These are phyloP conservation scores for Elaphurus davidianus DNA, from an alignment of 2,113 vertebrate genomes.

Conservation along the genomic window DNA sequence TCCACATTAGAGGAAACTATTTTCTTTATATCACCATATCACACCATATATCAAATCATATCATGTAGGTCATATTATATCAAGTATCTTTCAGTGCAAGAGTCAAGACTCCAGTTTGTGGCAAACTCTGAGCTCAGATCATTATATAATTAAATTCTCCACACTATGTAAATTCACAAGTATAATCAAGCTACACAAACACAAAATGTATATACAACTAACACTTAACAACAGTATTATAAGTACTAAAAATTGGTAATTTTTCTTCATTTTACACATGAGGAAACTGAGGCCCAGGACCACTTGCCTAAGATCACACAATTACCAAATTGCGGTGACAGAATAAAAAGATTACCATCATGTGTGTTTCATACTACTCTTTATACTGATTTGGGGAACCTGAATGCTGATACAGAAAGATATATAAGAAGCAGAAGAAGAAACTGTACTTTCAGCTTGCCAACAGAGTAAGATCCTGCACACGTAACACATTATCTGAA, in stretches of 20 bases:
- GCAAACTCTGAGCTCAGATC: neutral
- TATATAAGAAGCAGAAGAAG: neutral
- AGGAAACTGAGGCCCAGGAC: neutral
- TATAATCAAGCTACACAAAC: neutral
- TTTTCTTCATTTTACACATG: neutral
- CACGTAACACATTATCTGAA: neutral
- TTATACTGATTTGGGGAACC: neutral
- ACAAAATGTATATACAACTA: neutral
- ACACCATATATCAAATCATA: neutral
- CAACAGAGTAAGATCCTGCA: neutral
- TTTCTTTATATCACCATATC: neutral
- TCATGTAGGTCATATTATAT: neutral
- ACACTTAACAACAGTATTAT: neutral
- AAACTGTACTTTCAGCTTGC: rapidly evolving
- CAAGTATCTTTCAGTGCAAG: neutral
- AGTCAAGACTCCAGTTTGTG: neutral
- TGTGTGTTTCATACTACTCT: neutral
- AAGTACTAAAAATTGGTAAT: neutral
- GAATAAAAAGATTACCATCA: neutral
- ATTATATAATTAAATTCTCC: neutral
- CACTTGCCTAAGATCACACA: neutral
- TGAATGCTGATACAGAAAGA: neutral
- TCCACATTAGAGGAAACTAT: neutral
- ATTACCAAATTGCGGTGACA: neutral
- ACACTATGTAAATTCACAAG: neutral